These are phyloP conservation scores for Microctenopoma steveboyesi DNA, from an alignment of 2,797 vertebrate species.

Conservation along the genomic window DNA sequence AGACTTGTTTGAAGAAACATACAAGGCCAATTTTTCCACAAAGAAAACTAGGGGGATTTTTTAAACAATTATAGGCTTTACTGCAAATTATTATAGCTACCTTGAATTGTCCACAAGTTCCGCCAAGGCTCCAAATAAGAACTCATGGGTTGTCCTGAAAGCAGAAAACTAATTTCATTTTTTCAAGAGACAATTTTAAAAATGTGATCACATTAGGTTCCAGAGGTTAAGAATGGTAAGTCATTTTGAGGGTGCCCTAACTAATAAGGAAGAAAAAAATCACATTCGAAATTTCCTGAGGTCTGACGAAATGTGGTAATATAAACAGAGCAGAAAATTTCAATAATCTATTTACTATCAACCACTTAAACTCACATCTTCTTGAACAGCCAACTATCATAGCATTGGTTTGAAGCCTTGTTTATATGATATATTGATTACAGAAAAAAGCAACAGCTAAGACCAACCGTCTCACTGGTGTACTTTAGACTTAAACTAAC, in stretches of 20 bases:
- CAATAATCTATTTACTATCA: background rate
- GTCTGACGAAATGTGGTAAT: background rate
- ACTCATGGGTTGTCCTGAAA: constrained; percentile 98
- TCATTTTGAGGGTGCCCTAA: too few species aligned
- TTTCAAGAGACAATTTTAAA: background rate
- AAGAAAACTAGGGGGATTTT: too few species aligned
- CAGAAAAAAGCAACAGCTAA: too few species aligned
- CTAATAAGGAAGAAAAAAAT: too few species aligned
- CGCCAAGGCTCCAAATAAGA: constrained; percentile 97
- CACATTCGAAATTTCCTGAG: background rate
- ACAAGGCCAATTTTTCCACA: background rate
- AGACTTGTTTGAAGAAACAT: constrained; percentile 7
- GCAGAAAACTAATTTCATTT: constrained; percentile 19
- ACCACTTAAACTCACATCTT: background rate
- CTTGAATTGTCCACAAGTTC: constrained; percentile 99
- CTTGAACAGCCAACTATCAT: too few species aligned
- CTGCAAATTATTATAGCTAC: constrained; percentile 73
- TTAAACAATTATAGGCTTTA: too few species aligned
- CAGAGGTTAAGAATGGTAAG: too few species aligned
- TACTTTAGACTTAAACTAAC: too few species aligned
- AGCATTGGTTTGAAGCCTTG: too few species aligned
- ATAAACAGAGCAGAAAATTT: background rate
- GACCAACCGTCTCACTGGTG: too few species aligned
- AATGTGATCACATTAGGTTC: too few species aligned
- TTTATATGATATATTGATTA: background rate